Evolutionary conservation across 2,113 vertebrate genomes (phyloP).

Genomic region (Oplegnathus fasciatus): DNA sequence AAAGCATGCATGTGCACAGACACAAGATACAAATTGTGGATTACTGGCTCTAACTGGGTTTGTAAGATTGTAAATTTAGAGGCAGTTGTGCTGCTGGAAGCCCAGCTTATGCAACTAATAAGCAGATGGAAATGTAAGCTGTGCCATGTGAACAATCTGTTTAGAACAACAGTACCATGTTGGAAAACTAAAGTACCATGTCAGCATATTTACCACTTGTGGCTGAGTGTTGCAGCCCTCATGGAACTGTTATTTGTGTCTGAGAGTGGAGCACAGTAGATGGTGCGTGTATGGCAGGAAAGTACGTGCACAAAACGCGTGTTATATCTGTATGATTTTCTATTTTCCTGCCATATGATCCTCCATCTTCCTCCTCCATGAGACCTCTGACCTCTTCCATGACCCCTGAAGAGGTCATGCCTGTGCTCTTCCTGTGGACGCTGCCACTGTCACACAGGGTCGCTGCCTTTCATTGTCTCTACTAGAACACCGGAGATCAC

Average conservation of each 20-base stretch:
- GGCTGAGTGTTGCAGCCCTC: conserved; percentile 14
- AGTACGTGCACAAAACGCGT: background rate
- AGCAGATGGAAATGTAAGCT: conserved; percentile 51
- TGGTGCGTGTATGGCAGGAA: background rate
- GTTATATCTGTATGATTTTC: background rate
- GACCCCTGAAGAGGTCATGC: conserved; percentile 31
- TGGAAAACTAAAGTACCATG: conserved; percentile 36
- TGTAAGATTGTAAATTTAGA: background rate
- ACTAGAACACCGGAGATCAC: conserved; percentile 28
- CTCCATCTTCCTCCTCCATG: conserved; percentile 16
- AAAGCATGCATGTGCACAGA: conserved; percentile 40
- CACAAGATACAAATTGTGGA: background rate
- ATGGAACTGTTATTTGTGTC: background rate
- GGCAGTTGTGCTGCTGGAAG: background rate
- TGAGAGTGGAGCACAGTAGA: background rate
- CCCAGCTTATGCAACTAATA: conserved; percentile 16
- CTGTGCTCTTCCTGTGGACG: conserved; percentile 53
- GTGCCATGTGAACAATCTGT: conserved; percentile 38
- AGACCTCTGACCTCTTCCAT: conserved; percentile 35
- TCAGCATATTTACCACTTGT: conserved; percentile 44
- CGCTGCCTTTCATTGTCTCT: conserved; percentile 66
- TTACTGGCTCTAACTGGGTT: background rate
- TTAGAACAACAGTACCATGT: conserved; percentile 31
- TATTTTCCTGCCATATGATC: conserved; percentile 15
- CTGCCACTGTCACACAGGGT: conserved; percentile 11